Percentiles rank a stretch among this genome's conserved stretches.
Conservation (phyloP, 2,888 invertebrate species). For the Hipparchia semele region DNA sequence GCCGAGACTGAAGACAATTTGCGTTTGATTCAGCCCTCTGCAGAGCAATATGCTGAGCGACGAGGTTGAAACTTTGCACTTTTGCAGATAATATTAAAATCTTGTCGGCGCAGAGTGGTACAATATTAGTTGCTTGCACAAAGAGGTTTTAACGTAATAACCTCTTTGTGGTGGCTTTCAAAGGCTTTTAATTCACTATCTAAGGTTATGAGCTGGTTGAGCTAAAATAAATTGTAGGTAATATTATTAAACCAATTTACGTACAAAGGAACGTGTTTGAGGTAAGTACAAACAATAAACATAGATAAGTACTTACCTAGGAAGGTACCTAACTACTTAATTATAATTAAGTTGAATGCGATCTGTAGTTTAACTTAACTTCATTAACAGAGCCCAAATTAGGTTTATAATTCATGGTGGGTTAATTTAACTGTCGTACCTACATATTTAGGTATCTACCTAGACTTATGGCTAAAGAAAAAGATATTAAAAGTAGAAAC, state of each 20-base stretch:
- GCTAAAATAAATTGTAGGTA: constrained; percentile 7
- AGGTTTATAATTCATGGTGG: too few relatives aligned
- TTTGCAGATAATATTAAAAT: constrained; percentile 30
- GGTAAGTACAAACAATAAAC: neutral
- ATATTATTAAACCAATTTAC: neutral
- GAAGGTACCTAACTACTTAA: too few relatives aligned
- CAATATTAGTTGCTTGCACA: constrained; percentile 54
- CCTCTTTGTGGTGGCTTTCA: constrained; percentile 70
- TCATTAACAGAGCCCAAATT: too few relatives aligned
- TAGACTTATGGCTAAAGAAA: too few relatives aligned
- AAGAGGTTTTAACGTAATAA: constrained; percentile 73
- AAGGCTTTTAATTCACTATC: constrained; percentile 76
- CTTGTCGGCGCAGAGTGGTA: constrained; percentile 47
- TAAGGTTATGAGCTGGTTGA: constrained; percentile 57
- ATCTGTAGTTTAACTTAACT: too few relatives aligned
- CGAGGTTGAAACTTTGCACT: constrained; percentile 20
- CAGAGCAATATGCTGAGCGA: constrained; percentile 11
- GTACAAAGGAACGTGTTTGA: neutral
- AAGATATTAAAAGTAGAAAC: too few relatives aligned
- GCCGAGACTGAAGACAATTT: neutral
- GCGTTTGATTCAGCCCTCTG: neutral
- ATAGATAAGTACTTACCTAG: too few relatives aligned
- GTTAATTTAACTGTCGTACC: too few relatives aligned
- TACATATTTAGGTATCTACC: too few relatives aligned
- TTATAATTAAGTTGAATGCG: too few relatives aligned